A percentile compares a stretch with the other conserved stretches of the same genome.
Conservation (phyloP, 2,888 invertebrate genomes). For the Cataglyphis cursor region DNA sequence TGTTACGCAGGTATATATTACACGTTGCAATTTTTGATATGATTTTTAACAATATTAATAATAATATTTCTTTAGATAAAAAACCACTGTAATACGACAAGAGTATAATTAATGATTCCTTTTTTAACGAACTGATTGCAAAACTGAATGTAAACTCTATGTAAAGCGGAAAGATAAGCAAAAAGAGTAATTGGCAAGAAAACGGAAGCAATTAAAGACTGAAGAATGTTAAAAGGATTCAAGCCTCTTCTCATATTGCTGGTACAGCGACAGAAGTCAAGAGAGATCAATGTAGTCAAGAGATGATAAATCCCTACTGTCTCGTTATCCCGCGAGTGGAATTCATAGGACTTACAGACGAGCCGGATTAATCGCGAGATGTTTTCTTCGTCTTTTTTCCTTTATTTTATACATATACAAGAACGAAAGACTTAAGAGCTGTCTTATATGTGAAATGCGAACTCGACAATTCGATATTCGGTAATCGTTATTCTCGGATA, state of each 20-base stretch:
- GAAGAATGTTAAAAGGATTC: constrained; percentile 31
- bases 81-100: not conserved
- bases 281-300: constrained; percentile 50
- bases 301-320: constrained; percentile 39
- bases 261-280: constrained; percentile 31
- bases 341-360: constrained; percentile 13
- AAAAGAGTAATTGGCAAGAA: constrained; percentile 35
- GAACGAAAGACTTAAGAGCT: not conserved
- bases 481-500: not conserved
- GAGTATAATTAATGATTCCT: constrained; percentile 3
- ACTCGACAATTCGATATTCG: not conserved
- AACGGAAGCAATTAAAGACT: constrained; percentile 45
- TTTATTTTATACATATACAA: not conserved
- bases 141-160: constrained; percentile 12
- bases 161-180: constrained; percentile 10
- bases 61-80: not conserved
- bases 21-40: not conserved
- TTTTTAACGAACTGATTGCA: constrained; percentile 4
- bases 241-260: not conserved
- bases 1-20: not conserved
- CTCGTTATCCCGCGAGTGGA: constrained; percentile 34
- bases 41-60: not conserved
- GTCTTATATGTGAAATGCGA: not conserved
- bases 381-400: not conserved
- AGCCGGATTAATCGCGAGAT: constrained; percentile 22